Conservation (phyloP, 2,888 invertebrate genomes). For the Lepidochitona cinerea region DNA sequence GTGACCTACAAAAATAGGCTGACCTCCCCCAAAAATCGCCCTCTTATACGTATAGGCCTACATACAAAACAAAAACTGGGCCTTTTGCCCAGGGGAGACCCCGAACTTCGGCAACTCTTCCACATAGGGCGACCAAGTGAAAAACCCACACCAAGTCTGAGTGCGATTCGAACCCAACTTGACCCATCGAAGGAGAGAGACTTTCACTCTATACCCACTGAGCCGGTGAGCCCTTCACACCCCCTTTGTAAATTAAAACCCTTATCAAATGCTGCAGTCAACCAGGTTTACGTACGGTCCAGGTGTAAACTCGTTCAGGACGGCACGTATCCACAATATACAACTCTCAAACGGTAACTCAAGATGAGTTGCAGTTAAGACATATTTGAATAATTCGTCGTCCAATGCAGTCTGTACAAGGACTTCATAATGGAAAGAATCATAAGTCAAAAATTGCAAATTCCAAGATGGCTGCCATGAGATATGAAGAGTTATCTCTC, state of each 20-base stretch:
- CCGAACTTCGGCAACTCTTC: no score
- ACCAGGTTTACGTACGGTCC: neutral
- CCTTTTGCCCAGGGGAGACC: no score
- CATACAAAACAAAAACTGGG: no score
- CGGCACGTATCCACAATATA: constrained; percentile 23
- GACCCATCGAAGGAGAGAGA: no score
- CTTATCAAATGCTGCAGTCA: neutral
- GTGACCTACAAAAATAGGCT: no score
- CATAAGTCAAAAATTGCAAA: constrained; percentile 30
- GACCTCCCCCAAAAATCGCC: no score
- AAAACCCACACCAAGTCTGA: no score
- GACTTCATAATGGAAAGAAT: constrained; percentile 49
- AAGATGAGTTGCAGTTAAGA: constrained; percentile 21
- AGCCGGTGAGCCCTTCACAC: no score
- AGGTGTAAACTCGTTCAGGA: neutral
- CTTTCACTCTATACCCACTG: no score
- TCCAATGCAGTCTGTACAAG: constrained; percentile 40
- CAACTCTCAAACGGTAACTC: constrained; percentile 14
- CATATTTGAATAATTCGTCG: constrained; percentile 31
- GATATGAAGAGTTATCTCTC: constrained; percentile 22
- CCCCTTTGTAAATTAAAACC: neutral
- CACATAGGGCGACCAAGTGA: no score
- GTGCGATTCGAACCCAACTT: no score
- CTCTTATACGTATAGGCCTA: no score
- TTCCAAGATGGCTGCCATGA: constrained; percentile 59